Evolutionary conservation across 2,113 vertebrate genomes (phyloP).

Genomic region (Tachysurus vachellii): DNA sequence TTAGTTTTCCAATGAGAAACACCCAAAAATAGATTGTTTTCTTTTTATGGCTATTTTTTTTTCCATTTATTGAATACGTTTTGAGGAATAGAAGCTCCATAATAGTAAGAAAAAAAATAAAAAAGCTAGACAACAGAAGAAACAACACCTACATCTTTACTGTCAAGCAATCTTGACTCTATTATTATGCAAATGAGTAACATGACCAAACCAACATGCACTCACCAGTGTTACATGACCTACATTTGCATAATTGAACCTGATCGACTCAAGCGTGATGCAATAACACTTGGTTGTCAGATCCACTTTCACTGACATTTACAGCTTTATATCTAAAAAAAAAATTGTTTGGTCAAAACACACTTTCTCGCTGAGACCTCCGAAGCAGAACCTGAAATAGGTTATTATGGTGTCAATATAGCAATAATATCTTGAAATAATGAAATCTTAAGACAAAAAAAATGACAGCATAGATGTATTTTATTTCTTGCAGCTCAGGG

Average conservation of each 20-base stretch:
- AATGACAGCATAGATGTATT: neutral
- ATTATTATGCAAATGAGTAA: constrained; percentile 7
- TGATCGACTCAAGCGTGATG: neutral
- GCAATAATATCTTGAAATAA: neutral
- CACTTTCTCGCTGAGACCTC: neutral
- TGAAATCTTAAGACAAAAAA: neutral
- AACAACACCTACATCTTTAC: neutral
- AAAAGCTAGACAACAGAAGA: neutral
- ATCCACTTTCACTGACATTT: neutral
- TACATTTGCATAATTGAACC: neutral
- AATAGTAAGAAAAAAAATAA: neutral
- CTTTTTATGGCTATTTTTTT: neutral
- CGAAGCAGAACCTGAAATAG: neutral
- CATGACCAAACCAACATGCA: neutral
- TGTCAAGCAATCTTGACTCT: neutral
- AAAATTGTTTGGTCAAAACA: neutral
- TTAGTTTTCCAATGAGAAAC: neutral
- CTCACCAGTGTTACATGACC: neutral
- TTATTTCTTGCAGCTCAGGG: neutral
- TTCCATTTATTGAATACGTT: neutral
- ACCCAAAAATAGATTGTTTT: neutral
- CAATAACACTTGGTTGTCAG: neutral
- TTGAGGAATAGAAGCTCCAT: neutral
- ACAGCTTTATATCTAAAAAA: neutral
- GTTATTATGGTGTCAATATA: neutral